Evolutionary conservation across 2,113 vertebrate genomes (phyloP).

Genomic region (Microtus oregoni): DNA sequence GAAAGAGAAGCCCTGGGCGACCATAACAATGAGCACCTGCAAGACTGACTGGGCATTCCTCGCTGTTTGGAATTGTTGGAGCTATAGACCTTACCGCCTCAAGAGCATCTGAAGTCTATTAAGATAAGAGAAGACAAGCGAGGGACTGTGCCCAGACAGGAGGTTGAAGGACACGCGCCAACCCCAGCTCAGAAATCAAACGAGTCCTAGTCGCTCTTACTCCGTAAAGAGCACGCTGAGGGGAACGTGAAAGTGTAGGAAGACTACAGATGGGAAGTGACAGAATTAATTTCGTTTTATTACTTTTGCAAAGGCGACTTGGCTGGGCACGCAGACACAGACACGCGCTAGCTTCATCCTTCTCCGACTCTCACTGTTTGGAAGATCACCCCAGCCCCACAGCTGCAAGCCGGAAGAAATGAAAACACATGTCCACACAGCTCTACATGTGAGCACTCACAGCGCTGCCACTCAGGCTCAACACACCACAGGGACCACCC

Average conservation of each 20-base stretch:
- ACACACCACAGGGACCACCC: not conserved
- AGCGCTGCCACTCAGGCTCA: not conserved
- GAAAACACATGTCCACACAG: constrained; percentile 51
- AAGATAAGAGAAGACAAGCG: not conserved
- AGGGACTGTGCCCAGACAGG: not conserved
- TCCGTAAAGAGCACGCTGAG: not conserved
- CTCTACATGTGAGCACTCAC: not conserved
- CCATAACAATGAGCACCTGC: not conserved
- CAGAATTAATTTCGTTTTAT: not conserved
- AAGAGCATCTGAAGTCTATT: not conserved
- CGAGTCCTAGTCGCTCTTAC: not conserved
- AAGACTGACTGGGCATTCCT: not conserved
- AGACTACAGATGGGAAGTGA: not conserved
- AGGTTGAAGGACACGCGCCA: not conserved
- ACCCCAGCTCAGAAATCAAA: not conserved
- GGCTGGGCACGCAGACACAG: constrained; percentile 31
- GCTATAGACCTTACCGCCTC: not conserved
- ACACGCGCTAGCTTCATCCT: not conserved
- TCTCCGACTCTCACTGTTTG: not conserved
- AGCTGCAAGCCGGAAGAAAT: constrained; percentile 44
- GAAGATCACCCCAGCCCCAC: not conserved
- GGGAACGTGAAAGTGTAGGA: not conserved
- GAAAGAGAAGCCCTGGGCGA: constrained; percentile 11
- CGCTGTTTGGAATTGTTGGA: not conserved
- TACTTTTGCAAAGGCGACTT: not conserved